A percentile compares a stretch with the other conserved stretches of the same genome.
Evolutionary conservation across 2,888 invertebrate species (phyloP).

Genomic region (Rhingia rostrata): DNA sequence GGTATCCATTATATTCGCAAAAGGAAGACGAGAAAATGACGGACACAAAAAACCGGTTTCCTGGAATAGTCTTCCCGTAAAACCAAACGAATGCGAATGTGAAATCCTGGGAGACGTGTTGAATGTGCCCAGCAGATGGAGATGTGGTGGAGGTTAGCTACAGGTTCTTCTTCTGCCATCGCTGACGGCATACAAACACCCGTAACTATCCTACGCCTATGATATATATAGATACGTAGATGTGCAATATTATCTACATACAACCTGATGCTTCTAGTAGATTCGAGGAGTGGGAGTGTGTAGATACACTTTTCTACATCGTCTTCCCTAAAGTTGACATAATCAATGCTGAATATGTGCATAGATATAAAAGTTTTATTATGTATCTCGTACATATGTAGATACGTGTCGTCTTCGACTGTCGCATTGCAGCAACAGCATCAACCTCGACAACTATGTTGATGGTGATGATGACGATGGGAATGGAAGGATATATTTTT

Average conservation of each 20-base stretch:
- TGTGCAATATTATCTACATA: conserved; percentile 37
- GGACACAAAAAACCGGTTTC: conserved; percentile 37
- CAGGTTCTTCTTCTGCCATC: conserved; percentile 54
- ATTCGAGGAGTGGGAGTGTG: not conserved
- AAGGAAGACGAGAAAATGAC: conserved; percentile 9
- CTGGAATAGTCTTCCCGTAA: conserved; percentile 57
- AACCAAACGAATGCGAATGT: conserved; percentile 52
- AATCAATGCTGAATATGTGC: conserved; percentile 60
- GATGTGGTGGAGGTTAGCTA: conserved; percentile 61
- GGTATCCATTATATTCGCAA: conserved; percentile 47
- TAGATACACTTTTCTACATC: conserved; percentile 28
- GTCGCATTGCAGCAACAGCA: conserved; percentile 77
- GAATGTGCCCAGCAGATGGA: conserved; percentile 62
- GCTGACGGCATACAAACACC: not conserved
- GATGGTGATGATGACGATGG: not conserved
- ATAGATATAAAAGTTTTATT: conserved; percentile 46
- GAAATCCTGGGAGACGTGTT: conserved; percentile 73
- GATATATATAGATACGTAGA: conserved; percentile 5
- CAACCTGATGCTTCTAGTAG: conserved; percentile 50
- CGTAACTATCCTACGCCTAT: not conserved
- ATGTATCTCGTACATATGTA: conserved; percentile 52
- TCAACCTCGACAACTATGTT: conserved; percentile 53
- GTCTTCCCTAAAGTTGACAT: conserved; percentile 70
- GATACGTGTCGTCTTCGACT: conserved; percentile 71
- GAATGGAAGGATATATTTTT: conserved; percentile 58